Evolutionary conservation across 2,888 invertebrate species (phyloP), one percentile per base, ranked within the genome.

Genomic region (Operophtera brumata): DNA sequence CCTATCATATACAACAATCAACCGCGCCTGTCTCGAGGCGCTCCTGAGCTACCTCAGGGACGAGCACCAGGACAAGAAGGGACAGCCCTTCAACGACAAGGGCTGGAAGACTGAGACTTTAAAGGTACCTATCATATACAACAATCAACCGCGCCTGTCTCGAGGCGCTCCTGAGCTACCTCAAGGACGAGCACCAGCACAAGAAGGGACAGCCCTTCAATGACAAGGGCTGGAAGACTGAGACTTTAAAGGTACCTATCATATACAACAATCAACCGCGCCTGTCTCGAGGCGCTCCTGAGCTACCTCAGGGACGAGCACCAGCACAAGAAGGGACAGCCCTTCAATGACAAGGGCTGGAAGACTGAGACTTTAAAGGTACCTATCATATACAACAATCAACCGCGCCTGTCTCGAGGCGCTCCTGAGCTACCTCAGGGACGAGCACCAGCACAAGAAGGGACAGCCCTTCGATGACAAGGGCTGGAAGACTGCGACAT

Each of bases 51-150:
- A 99, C 81, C 81, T 99, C 40, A 88, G 92, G 52, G 95, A 94
- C 40, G 99, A 99, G 78, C 95, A 95, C 70, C 66, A 92, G 66
- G 98, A 99, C 77, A 99, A 99, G 82, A 97, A 96, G 80, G 95
- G 95, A 41, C 72, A 84, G 59, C 79, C 91, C 0, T 95, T 95
- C 61, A 94, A 97, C 69, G 93, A 93, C 0, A 87, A 78, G 1
- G 92, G 91, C 2, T 97, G 96, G 93, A 87, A 77, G 30, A 84
- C 94, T 1, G 93, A 94, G 62, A 93, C 92, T 67, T 92, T 94
- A 0, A 92, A 91, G 73, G 92, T 91, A 43, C 62, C 54, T 51
- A 6, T n/a, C n/a, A n/a, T n/a, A n/a, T n/a, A n/a, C n/a, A n/a
- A n/a, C n/a, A n/a, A n/a, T n/a, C 36, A 98, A 99, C 86, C 88